Evolutionary conservation across 2,113 vertebrate genomes (phyloP).

Genomic region (Ctenomys sociabilis): DNA sequence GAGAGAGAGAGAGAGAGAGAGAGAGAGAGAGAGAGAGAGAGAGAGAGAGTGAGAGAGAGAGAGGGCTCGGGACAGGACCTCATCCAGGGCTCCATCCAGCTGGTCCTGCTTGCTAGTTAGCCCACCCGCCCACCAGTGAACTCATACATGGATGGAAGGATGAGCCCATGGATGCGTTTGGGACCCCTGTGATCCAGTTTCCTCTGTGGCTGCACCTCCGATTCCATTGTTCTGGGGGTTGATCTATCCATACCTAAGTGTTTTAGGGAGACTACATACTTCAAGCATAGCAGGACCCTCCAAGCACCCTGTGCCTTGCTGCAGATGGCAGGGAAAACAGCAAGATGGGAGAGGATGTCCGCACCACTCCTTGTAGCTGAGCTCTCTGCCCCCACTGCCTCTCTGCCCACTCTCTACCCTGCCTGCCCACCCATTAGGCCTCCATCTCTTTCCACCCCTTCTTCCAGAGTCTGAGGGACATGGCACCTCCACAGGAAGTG

Average conservation of each 20-base stretch:
- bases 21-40: too few relatives aligned
- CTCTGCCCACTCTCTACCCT: not conserved
- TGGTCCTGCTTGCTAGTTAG: not conserved
- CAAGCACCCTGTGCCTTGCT: not conserved
- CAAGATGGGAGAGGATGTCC: not conserved
- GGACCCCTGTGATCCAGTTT: not conserved
- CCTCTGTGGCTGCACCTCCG: not conserved
- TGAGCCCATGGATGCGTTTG: not conserved
- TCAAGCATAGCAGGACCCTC: not conserved
- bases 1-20: too few relatives aligned
- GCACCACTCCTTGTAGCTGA: not conserved
- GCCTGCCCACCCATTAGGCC: not conserved
- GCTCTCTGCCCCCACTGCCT: not conserved
- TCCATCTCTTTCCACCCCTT: not conserved
- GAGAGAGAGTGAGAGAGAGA: not conserved
- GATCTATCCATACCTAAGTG: too few relatives aligned
- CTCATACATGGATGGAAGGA: not conserved
- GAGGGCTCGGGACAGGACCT: not conserved
- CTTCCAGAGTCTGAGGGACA: not conserved
- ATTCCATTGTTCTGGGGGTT: not conserved
- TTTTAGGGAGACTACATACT: not conserved
- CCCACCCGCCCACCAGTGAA: not conserved
- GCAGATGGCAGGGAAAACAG: not conserved
- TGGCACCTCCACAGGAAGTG: not conserved
- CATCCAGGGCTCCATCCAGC: not conserved